Percentiles rank a stretch among this genome's conserved stretches.
Evolutionary conservation across 2,797 vertebrate species (phyloP).

Genomic region (Phrynocephalus vlangalii): DNA sequence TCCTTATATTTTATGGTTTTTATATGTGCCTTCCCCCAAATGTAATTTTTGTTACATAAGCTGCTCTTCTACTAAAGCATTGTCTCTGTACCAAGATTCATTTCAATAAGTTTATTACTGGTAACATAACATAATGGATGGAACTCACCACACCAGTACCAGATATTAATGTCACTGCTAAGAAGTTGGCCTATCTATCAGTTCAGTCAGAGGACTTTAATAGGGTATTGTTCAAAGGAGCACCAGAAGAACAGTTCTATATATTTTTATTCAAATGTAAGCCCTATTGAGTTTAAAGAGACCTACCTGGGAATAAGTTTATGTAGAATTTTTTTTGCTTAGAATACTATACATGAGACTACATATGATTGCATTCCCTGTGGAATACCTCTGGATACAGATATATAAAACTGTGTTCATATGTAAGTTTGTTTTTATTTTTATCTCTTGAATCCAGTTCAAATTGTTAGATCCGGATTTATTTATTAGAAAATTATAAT

Average conservation of each 20-base stretch:
- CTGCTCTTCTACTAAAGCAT: constrained; percentile 1
- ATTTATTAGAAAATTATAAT: neutral
- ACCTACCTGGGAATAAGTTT: neutral
- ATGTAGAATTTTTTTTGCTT: neutral
- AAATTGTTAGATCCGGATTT: no score
- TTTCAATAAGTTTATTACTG: neutral
- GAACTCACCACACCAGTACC: neutral
- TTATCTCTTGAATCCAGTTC: neutral
- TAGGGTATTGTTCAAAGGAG: neutral
- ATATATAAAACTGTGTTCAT: neutral
- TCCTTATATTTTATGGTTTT: neutral
- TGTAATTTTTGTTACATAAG: neutral
- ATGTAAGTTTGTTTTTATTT: neutral
- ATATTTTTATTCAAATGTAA: neutral
- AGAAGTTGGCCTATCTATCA: neutral
- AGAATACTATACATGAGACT: neutral
- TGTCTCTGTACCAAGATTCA: constrained; percentile 14
- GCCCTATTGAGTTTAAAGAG: neutral
- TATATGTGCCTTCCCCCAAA: neutral
- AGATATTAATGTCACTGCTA: neutral
- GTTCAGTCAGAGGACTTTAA: neutral
- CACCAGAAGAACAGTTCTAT: neutral
- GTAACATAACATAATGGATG: neutral
- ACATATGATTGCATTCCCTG: neutral
- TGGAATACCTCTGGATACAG: neutral